Evolutionary conservation across 2,113 vertebrate species (phyloP).

Genomic region (Neolamprologus devosi): DNA sequence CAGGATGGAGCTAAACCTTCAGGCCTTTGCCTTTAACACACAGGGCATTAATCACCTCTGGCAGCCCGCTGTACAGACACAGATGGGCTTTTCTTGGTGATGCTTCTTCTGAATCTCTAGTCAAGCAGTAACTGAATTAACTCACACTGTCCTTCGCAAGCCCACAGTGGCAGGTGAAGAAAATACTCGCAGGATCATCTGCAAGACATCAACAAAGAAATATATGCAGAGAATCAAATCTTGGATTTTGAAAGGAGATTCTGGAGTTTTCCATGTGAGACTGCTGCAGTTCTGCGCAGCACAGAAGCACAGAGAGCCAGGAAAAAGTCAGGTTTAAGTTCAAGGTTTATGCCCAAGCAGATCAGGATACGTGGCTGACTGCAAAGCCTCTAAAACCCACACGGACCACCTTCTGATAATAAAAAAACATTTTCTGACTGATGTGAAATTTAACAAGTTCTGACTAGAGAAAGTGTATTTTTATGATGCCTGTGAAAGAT

Average conservation of each 20-base stretch:
- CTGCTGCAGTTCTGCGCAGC: background rate
- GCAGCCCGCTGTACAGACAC: background rate
- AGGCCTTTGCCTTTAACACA: background rate
- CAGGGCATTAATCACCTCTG: constrained; percentile 14
- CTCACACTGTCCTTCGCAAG: background rate
- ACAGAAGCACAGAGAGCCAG: background rate
- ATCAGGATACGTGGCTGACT: background rate
- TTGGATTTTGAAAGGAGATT: background rate
- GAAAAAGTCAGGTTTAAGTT: background rate
- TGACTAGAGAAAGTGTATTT: background rate
- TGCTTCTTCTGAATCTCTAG: background rate
- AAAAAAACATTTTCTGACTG: background rate
- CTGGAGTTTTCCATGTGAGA: background rate
- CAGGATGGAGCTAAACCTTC: background rate
- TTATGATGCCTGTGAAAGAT: background rate
- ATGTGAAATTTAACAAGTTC: background rate
- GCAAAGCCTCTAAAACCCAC: background rate
- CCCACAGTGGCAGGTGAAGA: background rate
- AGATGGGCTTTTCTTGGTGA: background rate
- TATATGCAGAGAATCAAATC: background rate
- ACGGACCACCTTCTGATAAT: background rate
- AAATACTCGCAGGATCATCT: background rate
- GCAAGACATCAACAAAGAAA: background rate
- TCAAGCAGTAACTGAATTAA: background rate
- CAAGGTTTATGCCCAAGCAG: background rate